Evolutionary conservation across 2,113 vertebrate species (phyloP), one percentile per base, ranked within the genome.

Genomic region (Mungos mungo): DNA sequence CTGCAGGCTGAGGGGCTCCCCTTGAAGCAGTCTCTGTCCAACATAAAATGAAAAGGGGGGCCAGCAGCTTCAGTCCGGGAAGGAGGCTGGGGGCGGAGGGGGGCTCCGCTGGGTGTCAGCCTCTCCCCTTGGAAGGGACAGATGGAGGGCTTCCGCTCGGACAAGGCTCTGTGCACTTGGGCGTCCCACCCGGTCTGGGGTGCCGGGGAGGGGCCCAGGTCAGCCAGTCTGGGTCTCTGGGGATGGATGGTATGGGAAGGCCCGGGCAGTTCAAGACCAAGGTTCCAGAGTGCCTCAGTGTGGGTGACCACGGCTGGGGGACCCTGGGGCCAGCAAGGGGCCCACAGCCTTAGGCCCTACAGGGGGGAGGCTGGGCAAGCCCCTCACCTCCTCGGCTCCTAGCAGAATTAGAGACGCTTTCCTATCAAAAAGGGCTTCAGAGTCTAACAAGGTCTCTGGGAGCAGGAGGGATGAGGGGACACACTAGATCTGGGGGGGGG

Each of bases 1-100:
- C 54, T 1, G 10, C 57, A 35, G 66, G 16, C 33, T 18, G 3
- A 27, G 7, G n/a, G 23, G 9, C 57, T 4, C 3, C 65, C 57
- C 50, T 25, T 5, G 6, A 7, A 16, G 33, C 2, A 45, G 1
- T 5, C 65, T n/a, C 35, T 21, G 15, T 21, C 47, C 38, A 33
- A 1, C 21, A 1, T 7, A 47, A 15, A 19, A 27, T 9, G 12
- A 31, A 72, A 27, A 3, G 1, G 4, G 5, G 2, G 10, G 10
- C 52, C 7, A 2, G 31, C 66, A 63, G 23, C 8, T 9, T 18
- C 25, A 16, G 33, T 13, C 4, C 16, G 3, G 7, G 54, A 2
- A 41, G 50, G 16, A 89, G 71, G 25, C 45, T 0, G 2, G 33
- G 52, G 52, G 15, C 52, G 25, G 16, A 89, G 65, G 25, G 2